Evolutionary conservation across 2,888 invertebrate species (phyloP), one percentile per base, ranked within the genome.

Genomic region (Orthosia gothica): DNA sequence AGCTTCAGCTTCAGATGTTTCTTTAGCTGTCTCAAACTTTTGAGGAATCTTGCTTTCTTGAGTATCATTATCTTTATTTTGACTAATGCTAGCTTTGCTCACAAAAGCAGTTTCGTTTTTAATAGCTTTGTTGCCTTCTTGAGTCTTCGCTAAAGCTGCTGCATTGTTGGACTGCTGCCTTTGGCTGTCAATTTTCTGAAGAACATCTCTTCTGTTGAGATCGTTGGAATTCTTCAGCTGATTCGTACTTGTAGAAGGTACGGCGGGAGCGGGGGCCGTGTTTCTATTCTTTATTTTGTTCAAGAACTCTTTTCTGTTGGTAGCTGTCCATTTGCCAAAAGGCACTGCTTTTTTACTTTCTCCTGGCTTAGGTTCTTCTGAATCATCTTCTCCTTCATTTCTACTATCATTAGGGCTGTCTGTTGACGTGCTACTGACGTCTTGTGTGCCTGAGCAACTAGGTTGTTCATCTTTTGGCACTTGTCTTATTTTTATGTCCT

Each of bases 241-340:
- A 83, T 95, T 96, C 9, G 93, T 96, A 15, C 94, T 91, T 78
- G 92, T 94, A 20, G 93, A 90, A 79, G 87, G 85, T 7, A 81
- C 76, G 5, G 85, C 70, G 11, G 85, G 68, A 11, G 82, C 5
- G 57, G 63, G 40, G 23, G 23, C 40, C 13, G 94, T 92, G 15
- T 91, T 88, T 87, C 94, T 96, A 9, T 91, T 87, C 88, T 95
- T 96, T 69, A 96, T 94, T 91, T 95, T 95, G 81, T 94, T 93
- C 26, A 96, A 88, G 87, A 96, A 96, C 58, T 94, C 95, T 89
- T 96, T 95, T 70, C 95, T 94, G 82, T 96, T 94, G 11, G 92
- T 96, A 78, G 94, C 95, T 54, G 96, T 96, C 96, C 96, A 96
- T 88, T 95, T 93, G 12, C 96, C 96, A 87, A 96, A 96, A 50